Conservation (phyloP, 2,113 vertebrate genomes). For the Centropus unirufus region DNA sequence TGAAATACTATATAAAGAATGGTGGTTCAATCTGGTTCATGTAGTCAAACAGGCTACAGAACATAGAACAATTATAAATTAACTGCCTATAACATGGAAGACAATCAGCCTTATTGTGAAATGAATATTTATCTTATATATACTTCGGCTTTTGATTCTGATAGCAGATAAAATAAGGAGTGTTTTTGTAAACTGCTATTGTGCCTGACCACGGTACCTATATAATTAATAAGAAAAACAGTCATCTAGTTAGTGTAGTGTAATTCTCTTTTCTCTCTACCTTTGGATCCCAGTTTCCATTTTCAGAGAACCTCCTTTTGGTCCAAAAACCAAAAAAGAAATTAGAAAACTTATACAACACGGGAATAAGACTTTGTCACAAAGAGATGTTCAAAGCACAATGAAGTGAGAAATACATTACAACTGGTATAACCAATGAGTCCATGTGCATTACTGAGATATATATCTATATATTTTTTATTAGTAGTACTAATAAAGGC, state of each 20-base stretch:
- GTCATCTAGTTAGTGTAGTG: not conserved
- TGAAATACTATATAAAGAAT: not conserved
- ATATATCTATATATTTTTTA: slow-evolving; percentile 19
- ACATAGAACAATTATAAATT: not conserved
- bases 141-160: not conserved
- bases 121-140: not conserved
- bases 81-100: not conserved
- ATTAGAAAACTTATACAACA: not conserved
- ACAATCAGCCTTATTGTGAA: not conserved
- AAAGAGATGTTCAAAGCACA: slow-evolving; percentile 12
- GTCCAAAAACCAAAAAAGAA: not conserved
- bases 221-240: not conserved
- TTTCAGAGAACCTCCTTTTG: not conserved
- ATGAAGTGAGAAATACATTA: slow-evolving; percentile 3
- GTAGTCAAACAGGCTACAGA: not conserved
- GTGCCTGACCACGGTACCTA: not conserved
- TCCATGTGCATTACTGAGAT: slow-evolving; percentile 1
- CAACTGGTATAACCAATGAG: not conserved
- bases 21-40: not conserved
- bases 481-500: slow-evolving; percentile 71
- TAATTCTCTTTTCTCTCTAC: not conserved
- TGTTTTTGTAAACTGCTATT: not conserved
- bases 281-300: not conserved
- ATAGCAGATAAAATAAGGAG: not conserved
- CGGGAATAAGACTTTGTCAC: not conserved